phyloP scores from a whole-genome alignment of 2,113 vertebrate genomes.

The Hydropotes inermis region DNA sequence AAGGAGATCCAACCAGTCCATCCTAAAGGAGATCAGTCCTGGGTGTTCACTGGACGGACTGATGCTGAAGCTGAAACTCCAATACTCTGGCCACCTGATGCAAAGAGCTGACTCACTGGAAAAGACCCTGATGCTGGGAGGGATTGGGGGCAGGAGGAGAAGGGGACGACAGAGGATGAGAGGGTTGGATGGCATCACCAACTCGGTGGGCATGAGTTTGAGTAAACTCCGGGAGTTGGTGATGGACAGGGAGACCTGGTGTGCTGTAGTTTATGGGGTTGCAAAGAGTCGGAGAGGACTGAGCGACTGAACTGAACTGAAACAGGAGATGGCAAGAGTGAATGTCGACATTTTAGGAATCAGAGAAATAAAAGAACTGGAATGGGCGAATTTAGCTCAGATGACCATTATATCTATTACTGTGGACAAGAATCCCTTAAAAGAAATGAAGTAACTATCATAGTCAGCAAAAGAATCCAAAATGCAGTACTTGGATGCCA shows the following conservation, averaged over 20 bases:
- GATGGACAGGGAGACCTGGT: not conserved
- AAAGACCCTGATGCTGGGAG: not conserved
- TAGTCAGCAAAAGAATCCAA: no score
- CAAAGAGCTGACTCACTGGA: not conserved
- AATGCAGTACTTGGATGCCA: no score
- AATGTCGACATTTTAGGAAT: not conserved
- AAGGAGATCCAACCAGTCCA: not conserved
- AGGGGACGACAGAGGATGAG: not conserved
- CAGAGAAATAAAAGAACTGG: not conserved
- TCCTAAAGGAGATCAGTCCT: not conserved
- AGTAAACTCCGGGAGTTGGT: not conserved
- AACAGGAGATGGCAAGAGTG: not conserved
- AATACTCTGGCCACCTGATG: not conserved
- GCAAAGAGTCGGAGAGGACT: not conserved
- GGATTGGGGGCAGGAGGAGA: not conserved
- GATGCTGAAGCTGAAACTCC: not conserved
- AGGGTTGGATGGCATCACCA: not conserved
- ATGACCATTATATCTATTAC: not conserved
- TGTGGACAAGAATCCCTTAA: not conserved
- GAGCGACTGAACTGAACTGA: not conserved
- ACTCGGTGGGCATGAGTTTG: not conserved
- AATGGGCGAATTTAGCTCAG: not conserved
- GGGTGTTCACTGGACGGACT: not conserved
- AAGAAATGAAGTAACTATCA: no score
- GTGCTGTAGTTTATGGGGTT: not conserved